Percentiles rank a stretch among this genome's conserved stretches.
These are phyloP conservation scores for Catharus ustulatus DNA, from an alignment of 2,797 vertebrate genomes.

Conservation along the genomic window DNA sequence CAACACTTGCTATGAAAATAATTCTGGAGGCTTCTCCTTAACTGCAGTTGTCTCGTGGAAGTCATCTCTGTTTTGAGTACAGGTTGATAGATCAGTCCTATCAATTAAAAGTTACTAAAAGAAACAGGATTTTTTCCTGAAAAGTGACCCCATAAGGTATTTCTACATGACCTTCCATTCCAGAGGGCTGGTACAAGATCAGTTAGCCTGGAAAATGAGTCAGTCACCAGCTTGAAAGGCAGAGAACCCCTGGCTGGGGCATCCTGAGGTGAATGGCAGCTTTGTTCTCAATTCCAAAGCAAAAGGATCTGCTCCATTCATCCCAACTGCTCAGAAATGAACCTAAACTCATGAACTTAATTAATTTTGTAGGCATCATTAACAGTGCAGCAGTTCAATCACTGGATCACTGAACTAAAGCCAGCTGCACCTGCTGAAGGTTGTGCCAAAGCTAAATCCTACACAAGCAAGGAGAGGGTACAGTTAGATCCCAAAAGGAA, in stretches of 20 bases:
- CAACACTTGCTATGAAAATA: not conserved
- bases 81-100: not conserved
- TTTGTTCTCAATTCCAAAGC: not conserved
- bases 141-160: not conserved
- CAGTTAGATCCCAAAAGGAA: not conserved
- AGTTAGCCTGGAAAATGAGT: not conserved
- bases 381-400: not conserved
- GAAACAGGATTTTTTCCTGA: not conserved
- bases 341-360: not conserved
- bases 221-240: not conserved
- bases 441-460: not conserved
- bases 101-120: not conserved
- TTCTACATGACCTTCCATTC: not conserved
- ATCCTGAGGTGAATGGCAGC: not conserved
- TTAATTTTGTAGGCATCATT: not conserved
- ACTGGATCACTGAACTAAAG: not conserved
- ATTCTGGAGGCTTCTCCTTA: not conserved
- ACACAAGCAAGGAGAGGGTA: not conserved
- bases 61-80: not conserved
- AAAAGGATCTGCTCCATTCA: not conserved
- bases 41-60: not conserved
- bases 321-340: not conserved
- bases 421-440: not conserved
- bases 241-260: not conserved
- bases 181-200: not conserved